These are phyloP conservation scores for Onychorhynchus coronatus DNA, from an alignment of 2,113 vertebrate genomes.

Conservation along the genomic window DNA sequence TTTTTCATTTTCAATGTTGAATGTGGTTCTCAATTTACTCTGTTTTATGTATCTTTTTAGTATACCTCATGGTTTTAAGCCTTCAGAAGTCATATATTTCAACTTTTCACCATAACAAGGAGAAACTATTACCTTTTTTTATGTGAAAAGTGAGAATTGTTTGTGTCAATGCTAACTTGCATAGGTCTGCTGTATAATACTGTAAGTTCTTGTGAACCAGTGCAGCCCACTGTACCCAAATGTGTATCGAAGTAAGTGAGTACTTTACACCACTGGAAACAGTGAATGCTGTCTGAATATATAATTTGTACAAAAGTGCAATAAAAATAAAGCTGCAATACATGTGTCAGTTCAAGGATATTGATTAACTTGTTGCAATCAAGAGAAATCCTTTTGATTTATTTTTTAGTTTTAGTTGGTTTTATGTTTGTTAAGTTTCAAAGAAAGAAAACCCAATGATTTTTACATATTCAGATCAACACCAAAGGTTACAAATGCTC, in stretches of 20 bases:
- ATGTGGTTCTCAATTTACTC: background rate
- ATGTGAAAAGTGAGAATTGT: background rate
- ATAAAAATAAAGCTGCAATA: background rate
- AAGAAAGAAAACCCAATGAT: background rate
- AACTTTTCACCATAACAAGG: background rate
- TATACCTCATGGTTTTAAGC: background rate
- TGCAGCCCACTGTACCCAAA: background rate
- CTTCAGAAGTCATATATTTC: background rate
- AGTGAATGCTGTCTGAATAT: background rate
- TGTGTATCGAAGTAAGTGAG: background rate
- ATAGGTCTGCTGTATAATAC: background rate
- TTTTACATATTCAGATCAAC: background rate
- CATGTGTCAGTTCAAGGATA: background rate
- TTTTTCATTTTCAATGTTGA: background rate
- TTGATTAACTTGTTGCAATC: background rate
- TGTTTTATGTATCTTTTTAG: background rate
- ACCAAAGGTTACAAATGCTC: background rate
- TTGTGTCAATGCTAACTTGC: background rate
- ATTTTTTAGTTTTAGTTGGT: background rate
- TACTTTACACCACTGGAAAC: background rate
- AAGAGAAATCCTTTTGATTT: background rate
- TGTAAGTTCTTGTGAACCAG: background rate
- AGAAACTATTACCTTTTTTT: background rate
- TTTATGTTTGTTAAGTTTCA: background rate
- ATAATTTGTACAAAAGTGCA: background rate